Evolutionary conservation across 2,888 invertebrate species (phyloP).

Genomic region (Pollenia labialis): DNA sequence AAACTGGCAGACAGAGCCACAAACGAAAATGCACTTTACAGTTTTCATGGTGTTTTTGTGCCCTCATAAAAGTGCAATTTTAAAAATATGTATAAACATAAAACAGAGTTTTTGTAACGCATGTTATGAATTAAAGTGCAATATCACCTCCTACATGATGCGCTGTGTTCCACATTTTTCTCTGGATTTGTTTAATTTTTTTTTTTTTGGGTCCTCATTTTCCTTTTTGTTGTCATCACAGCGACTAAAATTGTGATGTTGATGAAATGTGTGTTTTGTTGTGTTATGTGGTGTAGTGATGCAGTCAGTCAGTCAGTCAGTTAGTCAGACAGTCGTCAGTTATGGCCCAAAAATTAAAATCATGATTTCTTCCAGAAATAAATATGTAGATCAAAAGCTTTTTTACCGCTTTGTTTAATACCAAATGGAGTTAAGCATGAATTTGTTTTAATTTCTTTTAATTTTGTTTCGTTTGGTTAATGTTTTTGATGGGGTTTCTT

Average conservation of each 20-base stretch:
- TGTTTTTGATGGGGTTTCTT: conserved; percentile 20
- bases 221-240: conserved; percentile 51
- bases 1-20: conserved; percentile 33
- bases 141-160: conserved; percentile 54
- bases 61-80: conserved; percentile 62
- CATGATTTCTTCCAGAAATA: conserved; percentile 47
- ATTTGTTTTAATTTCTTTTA: conserved; percentile 6
- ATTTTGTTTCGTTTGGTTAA: conserved; percentile 33
- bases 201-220: background rate
- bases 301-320: conserved; percentile 27
- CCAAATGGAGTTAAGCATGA: conserved; percentile 38
- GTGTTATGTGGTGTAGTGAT: background rate
- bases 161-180: conserved; percentile 37
- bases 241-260: conserved; percentile 23
- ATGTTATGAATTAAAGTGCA: conserved; percentile 63
- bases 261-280: conserved; percentile 29
- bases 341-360: conserved; percentile 54
- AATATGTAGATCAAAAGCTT: conserved; percentile 59
- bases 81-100: conserved; percentile 24
- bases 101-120: conserved; percentile 49
- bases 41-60: conserved; percentile 26
- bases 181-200: background rate
- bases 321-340: conserved; percentile 37
- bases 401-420: conserved; percentile 48
- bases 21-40: conserved; percentile 44